Conservation (phyloP, 2,797 vertebrate species). For the Chiroxiphia lanceolata region DNA sequence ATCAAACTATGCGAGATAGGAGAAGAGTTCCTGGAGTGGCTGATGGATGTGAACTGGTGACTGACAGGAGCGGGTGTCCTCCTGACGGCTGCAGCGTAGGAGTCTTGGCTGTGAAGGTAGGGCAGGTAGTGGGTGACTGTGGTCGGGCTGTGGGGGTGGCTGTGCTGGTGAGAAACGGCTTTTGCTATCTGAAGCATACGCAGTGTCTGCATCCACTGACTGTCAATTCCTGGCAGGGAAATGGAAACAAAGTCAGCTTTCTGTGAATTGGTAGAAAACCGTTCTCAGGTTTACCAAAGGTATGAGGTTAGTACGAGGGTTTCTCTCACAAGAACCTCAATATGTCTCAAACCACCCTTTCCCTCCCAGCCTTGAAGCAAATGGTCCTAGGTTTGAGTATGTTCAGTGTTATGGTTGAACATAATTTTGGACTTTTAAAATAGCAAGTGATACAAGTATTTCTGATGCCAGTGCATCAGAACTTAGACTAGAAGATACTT, state of each 20-base stretch:
- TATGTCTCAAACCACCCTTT: background rate
- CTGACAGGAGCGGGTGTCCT: conserved; percentile 76
- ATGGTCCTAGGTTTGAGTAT: background rate
- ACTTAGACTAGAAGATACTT: background rate
- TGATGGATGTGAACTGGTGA: conserved; percentile 80
- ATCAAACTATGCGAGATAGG: conserved; percentile 81
- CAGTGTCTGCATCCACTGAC: conserved; percentile 86
- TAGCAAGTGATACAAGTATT: background rate
- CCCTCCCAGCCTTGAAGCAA: background rate
- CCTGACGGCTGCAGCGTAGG: conserved; percentile 88
- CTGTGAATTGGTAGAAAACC: background rate
- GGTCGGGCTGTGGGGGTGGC: conserved; percentile 78
- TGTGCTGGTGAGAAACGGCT: conserved; percentile 70
- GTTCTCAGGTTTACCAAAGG: background rate
- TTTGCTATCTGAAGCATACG: conserved; percentile 80
- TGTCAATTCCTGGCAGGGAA: conserved; percentile 82
- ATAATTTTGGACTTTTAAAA: background rate
- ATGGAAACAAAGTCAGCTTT: background rate
- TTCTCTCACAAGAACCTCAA: background rate
- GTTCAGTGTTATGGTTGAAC: background rate
- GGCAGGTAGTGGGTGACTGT: conserved; percentile 85
- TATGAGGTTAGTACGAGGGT: background rate
- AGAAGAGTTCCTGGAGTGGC: conserved; percentile 86
- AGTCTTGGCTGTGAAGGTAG: conserved; percentile 82
- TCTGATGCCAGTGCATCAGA: background rate